Evolutionary conservation across 2,113 vertebrate species (phyloP).

Genomic region (Ophiodon elongatus): DNA sequence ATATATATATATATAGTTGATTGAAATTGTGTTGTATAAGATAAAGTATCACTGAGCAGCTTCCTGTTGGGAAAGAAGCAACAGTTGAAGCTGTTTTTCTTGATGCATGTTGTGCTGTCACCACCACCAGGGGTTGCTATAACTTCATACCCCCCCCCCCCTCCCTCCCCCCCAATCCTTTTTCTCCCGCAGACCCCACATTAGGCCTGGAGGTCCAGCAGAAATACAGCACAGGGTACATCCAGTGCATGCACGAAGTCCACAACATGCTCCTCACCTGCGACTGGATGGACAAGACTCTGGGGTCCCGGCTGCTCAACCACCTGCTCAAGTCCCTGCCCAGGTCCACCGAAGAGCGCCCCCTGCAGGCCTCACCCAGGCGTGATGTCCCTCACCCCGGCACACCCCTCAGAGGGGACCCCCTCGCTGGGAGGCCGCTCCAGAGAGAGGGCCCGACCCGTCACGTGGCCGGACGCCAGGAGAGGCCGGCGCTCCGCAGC

Average conservation of each 20-base stretch:
- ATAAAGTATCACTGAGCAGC: neutral
- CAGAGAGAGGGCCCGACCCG: conserved; percentile 50
- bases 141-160: neutral
- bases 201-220: conserved; percentile 88
- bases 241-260: conserved; percentile 93
- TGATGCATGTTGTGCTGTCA: neutral
- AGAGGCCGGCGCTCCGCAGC: conserved; percentile 66
- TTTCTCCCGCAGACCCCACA: conserved; percentile 78
- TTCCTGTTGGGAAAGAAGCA: neutral
- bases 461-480: conserved; percentile 50
- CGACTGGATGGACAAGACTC: conserved; percentile 93
- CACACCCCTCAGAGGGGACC: conserved; percentile 58
- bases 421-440: conserved; percentile 43
- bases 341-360: conserved; percentile 76
- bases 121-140: conserved; percentile 48
- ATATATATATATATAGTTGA: neutral
- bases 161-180: neutral
- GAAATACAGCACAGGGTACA: conserved; percentile 91
- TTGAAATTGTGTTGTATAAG: neutral
- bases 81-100: neutral
- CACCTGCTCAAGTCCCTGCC: conserved; percentile 91
- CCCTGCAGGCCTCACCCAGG: conserved; percentile 39
- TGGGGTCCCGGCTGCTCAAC: conserved; percentile 89
- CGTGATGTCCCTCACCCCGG: conserved; percentile 38
- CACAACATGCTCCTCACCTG: conserved; percentile 92